Percentiles rank a stretch among this genome's conserved stretches.
These are phyloP conservation scores for Meteorus colon DNA, from an alignment of 2,888 invertebrate species.

Conservation along the genomic window DNA sequence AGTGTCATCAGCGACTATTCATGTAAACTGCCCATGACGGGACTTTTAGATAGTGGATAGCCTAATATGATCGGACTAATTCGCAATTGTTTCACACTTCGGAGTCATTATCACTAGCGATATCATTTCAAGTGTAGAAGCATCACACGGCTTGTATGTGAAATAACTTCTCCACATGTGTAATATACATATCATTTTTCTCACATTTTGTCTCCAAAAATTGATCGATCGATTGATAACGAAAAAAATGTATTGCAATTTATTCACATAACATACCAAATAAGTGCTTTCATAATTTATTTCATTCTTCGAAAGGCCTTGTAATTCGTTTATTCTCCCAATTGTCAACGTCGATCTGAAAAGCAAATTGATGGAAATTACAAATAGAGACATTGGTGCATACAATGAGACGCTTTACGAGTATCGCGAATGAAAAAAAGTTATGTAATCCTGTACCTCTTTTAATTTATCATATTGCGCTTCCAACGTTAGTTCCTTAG, in stretches of 20 bases:
- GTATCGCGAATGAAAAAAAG: not conserved
- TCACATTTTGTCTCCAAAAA: not conserved
- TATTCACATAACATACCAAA: slow-evolving; percentile 20
- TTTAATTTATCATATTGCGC: slow-evolving; percentile 32
- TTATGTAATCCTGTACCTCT: slow-evolving; percentile 30
- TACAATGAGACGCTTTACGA: not conserved
- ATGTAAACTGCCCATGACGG: not conserved
- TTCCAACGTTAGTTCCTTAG: slow-evolving; percentile 33
- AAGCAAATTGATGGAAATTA: slow-evolving; percentile 35
- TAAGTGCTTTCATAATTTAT: slow-evolving; percentile 20
- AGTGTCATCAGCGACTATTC: not conserved
- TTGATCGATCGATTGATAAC: not conserved
- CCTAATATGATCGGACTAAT: not conserved
- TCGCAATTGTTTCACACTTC: not conserved
- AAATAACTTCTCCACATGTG: too few species aligned
- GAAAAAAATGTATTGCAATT: slow-evolving; percentile 7
- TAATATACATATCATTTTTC: not conserved
- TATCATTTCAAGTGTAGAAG: not conserved
- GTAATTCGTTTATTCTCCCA: slow-evolving; percentile 92
- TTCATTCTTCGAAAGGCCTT: slow-evolving; percentile 86
- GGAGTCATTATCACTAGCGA: not conserved
- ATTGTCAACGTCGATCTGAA: slow-evolving; percentile 81
- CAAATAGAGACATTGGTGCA: not conserved
- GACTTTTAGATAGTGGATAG: not conserved
- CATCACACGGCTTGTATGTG: not conserved